A percentile compares a stretch with the other conserved stretches of the same genome.
phyloP scores from a whole-genome alignment of 2,888 invertebrate genomes.

The Macropis europaea region DNA sequence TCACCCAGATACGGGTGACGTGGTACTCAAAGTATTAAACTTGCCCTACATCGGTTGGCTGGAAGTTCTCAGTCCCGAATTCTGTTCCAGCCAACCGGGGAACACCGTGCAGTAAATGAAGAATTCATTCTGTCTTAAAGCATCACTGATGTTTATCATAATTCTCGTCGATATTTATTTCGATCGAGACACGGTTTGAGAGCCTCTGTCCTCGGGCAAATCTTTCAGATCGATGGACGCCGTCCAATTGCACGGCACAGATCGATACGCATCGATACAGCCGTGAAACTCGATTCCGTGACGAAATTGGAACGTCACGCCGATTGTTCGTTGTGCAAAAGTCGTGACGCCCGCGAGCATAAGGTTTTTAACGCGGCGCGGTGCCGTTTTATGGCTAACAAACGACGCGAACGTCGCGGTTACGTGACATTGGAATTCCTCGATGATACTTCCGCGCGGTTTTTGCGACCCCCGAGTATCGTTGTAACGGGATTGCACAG shows the following conservation, averaged over 20 bases:
- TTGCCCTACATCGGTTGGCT: too few species aligned
- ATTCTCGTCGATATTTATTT: not conserved
- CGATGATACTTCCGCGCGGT: not conserved
- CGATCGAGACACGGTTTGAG: not conserved
- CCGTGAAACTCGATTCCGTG: slow-evolving; percentile 33
- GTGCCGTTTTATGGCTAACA: not conserved
- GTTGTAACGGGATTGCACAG: not conserved
- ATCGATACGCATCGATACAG: slow-evolving; percentile 39
- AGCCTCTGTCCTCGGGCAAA: slow-evolving; percentile 18
- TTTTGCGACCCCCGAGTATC: not conserved
- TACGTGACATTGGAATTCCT: slow-evolving; percentile 24
- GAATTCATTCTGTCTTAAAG: too few species aligned
- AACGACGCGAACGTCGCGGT: slow-evolving; percentile 1
- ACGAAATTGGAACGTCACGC: slow-evolving; percentile 44
- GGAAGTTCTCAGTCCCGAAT: too few species aligned
- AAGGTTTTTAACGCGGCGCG: not conserved
- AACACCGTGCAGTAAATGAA: too few species aligned
- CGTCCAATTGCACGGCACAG: slow-evolving; percentile 44
- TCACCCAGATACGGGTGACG: too few species aligned
- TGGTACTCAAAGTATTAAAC: too few species aligned
- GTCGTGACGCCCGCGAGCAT: slow-evolving; percentile 16
- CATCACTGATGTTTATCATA: not conserved
- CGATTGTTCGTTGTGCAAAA: slow-evolving; percentile 41
- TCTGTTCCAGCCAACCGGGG: too few species aligned
- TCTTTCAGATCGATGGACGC: slow-evolving; percentile 44